Conservation (phyloP, 2,797 vertebrate genomes). For the Borostomias antarcticus region DNA sequence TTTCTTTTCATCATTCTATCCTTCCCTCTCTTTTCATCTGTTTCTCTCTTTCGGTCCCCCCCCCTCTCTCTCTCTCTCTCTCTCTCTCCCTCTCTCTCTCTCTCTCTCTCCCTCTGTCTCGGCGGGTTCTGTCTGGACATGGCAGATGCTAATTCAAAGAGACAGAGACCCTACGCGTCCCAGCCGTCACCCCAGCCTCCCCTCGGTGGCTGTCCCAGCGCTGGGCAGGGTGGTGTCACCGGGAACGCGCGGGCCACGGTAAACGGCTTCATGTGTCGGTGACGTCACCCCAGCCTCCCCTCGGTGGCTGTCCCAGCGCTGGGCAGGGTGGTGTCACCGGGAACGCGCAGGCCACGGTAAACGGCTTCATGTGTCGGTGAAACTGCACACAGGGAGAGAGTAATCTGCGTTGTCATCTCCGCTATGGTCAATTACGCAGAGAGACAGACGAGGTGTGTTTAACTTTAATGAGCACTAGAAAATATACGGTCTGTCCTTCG, state of each 20-base stretch:
- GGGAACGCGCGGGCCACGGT: background rate
- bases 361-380: too few relatives aligned
- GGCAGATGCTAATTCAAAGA: conserved; percentile 68
- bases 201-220: conserved; percentile 29
- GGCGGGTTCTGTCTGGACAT: conserved; percentile 26
- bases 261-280: too few relatives aligned
- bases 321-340: background rate
- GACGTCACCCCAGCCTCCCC: too few relatives aligned
- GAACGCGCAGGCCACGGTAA: background rate
- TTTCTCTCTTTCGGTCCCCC: conserved; percentile 22
- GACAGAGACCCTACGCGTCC: conserved; percentile 74
- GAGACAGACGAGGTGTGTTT: too few relatives aligned
- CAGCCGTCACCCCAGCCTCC: conserved; percentile 65
- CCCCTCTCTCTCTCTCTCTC: background rate
- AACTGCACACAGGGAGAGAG: too few relatives aligned
- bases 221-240: conserved; percentile 20
- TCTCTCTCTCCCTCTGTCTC: background rate
- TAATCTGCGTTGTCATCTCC: too few relatives aligned
- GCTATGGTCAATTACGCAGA: too few relatives aligned
- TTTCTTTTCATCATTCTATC: conserved; percentile 15
- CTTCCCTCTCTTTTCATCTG: conserved; percentile 26
- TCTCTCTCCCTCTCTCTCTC: background rate
- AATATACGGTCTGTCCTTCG: too few relatives aligned
- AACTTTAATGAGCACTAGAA: too few relatives aligned
- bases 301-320: too few relatives aligned